phyloP scores from a whole-genome alignment of 2,888 invertebrate genomes.

The Zhuqinia jingwanae region DNA sequence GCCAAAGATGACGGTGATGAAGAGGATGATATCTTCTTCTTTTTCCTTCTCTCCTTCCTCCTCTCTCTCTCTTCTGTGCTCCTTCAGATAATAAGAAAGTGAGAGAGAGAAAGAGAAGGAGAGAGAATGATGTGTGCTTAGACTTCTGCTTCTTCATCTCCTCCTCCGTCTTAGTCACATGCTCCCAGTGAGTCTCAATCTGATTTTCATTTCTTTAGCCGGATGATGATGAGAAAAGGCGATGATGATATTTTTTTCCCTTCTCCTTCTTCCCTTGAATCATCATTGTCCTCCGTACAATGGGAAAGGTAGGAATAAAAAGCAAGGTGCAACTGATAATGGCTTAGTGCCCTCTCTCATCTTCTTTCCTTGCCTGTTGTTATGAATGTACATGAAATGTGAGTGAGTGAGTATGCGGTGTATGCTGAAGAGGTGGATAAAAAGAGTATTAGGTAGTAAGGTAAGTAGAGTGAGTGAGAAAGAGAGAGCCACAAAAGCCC shows the following conservation, averaged over 20 bases:
- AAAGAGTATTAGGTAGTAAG: no score
- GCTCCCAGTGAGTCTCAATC: constrained; percentile 39
- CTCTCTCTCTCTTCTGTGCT: constrained; percentile 6
- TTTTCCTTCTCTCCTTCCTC: constrained; percentile 5
- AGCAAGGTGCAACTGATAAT: constrained; percentile 10
- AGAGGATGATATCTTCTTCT: constrained; percentile 28
- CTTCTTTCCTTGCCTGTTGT: background rate
- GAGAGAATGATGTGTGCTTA: background rate
- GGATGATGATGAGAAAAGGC: constrained; percentile 44
- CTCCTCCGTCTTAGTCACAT: constrained; percentile 14
- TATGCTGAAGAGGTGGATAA: background rate
- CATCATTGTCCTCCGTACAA: background rate
- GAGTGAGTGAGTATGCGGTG: background rate
- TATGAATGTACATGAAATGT: constrained; percentile 1
- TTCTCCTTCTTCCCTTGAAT: background rate
- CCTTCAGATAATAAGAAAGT: background rate
- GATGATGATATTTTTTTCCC: constrained; percentile 21
- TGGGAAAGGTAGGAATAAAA: background rate
- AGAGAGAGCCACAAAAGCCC: background rate
- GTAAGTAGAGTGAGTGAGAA: constrained; percentile 23
- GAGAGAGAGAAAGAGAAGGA: background rate
- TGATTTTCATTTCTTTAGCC: constrained; percentile 57
- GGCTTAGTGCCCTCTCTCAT: background rate
- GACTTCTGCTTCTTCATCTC: constrained; percentile 4
- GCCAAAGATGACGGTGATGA: constrained; percentile 17